Evolutionary conservation across 2,113 vertebrate genomes (phyloP), one percentile per base, ranked within the genome.

Genomic region (Ptilonorhynchus violaceus): DNA sequence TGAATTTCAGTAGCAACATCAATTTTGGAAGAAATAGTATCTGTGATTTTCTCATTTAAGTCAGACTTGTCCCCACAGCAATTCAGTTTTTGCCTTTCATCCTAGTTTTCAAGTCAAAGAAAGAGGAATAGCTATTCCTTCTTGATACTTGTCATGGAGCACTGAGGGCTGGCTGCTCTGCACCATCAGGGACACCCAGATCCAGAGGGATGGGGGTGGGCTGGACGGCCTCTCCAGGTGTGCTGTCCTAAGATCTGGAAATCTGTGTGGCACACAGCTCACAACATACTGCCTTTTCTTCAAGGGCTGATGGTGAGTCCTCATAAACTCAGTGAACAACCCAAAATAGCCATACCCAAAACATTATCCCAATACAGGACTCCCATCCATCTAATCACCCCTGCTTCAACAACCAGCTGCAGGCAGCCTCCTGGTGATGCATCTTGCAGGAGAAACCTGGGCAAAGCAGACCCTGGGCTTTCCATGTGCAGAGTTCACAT

Each of bases 401-500:
- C 28, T 66, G 17, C 68, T 69, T 60, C 46, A 46, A 33, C 22
- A n/a, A 21, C 2, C 6, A 68, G 17, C 22, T 59, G 24, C 35
- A n/a, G 11, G 17, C 22, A 31, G 11, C n/a, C 47, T 69, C 11
- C 30, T 21, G 15, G 21, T 4, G 8, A 4, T 3, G 4, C 0
- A 0, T 2, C 23, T 15, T 35, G 11, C 56, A 31, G 46, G 50
- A 30, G 31, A 82, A 69, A 46, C 13, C 13, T 37, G 33, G 3
- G 4, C 9, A 59, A 2, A 0, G 23, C 17, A 70, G 22, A 30
- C 1, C 10, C 44, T 30, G 16, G 24, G 5, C 7, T 55, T 50
- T 28, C n/a, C 6, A 21, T 7, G 7, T 0, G 0, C 0, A 1
- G 15, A 10, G 3, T 15, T 83, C 46, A 60, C 8, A 44, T 2